phyloP scores from a whole-genome alignment of 2,888 invertebrate genomes.

The Alitta virens region DNA sequence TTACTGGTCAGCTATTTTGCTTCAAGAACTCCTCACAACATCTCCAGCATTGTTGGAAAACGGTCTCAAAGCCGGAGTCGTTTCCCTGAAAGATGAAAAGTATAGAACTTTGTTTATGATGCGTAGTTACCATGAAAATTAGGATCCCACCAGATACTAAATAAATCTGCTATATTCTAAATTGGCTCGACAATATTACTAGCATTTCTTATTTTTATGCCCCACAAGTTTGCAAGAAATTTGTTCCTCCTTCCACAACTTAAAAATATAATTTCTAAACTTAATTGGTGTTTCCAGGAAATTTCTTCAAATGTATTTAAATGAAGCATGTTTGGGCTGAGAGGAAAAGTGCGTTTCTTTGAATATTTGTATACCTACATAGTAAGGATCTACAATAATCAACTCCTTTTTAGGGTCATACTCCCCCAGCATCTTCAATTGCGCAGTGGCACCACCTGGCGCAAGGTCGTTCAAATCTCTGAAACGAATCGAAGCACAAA shows the following conservation, averaged over 20 bases:
- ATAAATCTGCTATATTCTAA: too few species aligned
- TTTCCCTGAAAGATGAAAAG: conserved; percentile 63
- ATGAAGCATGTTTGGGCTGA: background rate
- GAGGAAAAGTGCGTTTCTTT: too few species aligned
- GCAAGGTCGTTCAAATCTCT: conserved; percentile 49
- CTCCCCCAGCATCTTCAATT: conserved; percentile 78
- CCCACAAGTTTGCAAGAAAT: too few species aligned
- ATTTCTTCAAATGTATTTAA: too few species aligned
- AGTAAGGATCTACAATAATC: conserved; percentile 89
- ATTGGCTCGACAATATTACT: too few species aligned
- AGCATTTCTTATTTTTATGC: too few species aligned
- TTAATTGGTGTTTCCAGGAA: too few species aligned
- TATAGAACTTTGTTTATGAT: too few species aligned
- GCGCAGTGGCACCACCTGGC: conserved; percentile 65
- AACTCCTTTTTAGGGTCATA: conserved; percentile 74
- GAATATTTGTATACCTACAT: conserved; percentile 64
- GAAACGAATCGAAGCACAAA: conserved; percentile 18
- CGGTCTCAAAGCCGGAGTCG: conserved; percentile 72
- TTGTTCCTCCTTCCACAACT: too few species aligned
- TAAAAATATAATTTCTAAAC: background rate
- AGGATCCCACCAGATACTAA: too few species aligned
- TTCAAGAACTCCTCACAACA: conserved; percentile 68
- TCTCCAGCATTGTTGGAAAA: conserved; percentile 72
- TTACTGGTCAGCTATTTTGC: background rate
- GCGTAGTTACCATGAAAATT: too few species aligned